Conservation (phyloP, 2,888 invertebrate genomes). For the Agrotis puta region DNA sequence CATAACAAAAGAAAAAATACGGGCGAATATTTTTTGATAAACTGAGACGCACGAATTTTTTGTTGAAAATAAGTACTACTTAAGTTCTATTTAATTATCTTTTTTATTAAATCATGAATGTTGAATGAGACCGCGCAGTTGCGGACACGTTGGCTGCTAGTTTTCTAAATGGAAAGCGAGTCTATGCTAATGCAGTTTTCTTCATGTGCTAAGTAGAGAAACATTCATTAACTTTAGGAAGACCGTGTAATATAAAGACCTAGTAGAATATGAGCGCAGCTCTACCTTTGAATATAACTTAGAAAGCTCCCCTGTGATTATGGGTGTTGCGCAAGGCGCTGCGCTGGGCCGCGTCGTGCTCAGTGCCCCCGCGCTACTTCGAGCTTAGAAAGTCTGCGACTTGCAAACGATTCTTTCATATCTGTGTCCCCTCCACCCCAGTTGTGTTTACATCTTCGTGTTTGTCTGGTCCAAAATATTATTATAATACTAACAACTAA, state of each 20-base stretch:
- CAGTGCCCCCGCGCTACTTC: slow-evolving; percentile 15
- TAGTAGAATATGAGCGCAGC: too few relatives aligned
- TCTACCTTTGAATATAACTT: slow-evolving; percentile 5
- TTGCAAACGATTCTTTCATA: not conserved
- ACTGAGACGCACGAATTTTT: too few relatives aligned
- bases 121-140: not conserved
- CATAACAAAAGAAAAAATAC: too few relatives aligned
- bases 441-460: too few relatives aligned
- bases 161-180: slow-evolving; percentile 30
- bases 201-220: slow-evolving; percentile 2
- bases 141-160: not conserved
- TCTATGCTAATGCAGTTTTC: slow-evolving; percentile 7
- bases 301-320: slow-evolving; percentile 23
- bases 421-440: too few relatives aligned
- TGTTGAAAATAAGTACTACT: too few relatives aligned
- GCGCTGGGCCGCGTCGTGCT: not conserved
- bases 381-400: slow-evolving; percentile 28
- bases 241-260: not conserved
- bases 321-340: slow-evolving; percentile 11
- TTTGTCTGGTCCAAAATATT: too few relatives aligned
- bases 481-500: too few relatives aligned
- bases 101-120: not conserved
- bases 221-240: not conserved
- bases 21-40: too few relatives aligned
- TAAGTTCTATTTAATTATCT: not conserved